Percentiles rank a stretch among this genome's conserved stretches.
Evolutionary conservation across 2,797 vertebrate genomes (phyloP).

Genomic region (Sorex maritimensis): DNA sequence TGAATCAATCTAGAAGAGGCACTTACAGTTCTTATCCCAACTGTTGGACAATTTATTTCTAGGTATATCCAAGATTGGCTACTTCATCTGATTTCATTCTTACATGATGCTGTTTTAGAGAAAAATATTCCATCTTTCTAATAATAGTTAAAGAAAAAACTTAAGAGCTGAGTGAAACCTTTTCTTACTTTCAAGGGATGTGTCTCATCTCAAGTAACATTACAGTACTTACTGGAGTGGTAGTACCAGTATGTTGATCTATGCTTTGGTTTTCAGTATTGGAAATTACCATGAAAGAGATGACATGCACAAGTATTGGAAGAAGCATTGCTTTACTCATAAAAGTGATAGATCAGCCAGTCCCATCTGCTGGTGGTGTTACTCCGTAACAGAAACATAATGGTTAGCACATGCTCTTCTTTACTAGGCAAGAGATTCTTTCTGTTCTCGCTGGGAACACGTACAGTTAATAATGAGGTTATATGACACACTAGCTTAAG

Average conservation of each 20-base stretch:
- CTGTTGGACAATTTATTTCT: not conserved
- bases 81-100: not conserved
- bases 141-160: too few relatives aligned
- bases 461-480: accelerated
- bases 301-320: not conserved
- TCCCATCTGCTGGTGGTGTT: not conserved
- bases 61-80: not conserved
- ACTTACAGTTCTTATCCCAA: not conserved
- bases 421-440: not conserved
- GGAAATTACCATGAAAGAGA: not conserved
- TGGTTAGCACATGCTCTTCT: not conserved
- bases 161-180: too few relatives aligned
- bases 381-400: accelerated
- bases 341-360: not conserved
- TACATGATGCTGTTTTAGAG: slow-evolving; percentile 31
- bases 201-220: not conserved
- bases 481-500: too few relatives aligned
- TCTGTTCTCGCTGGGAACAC: not conserved
- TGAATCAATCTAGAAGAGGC: not conserved
- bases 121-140: not conserved
- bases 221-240: not conserved
- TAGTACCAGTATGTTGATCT: not conserved
- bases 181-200: not conserved
- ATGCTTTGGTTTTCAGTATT: not conserved
- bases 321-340: not conserved